phyloP scores from a whole-genome alignment of 92 coral and sea anemone species.

The Parazoanthus atlanticus region DNA sequence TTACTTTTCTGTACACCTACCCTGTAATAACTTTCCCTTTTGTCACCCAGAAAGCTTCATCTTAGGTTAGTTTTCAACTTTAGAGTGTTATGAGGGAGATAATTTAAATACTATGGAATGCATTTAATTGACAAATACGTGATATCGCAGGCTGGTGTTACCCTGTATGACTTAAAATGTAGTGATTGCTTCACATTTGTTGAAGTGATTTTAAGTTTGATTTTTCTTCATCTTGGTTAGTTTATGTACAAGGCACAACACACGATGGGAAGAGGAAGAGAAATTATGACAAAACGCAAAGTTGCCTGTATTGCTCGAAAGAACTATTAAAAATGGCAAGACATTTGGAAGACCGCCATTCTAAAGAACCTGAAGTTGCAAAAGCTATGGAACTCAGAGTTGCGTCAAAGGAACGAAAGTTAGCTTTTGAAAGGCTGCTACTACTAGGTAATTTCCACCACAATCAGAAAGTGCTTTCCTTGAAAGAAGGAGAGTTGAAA shows the following conservation, averaged over 20 bases:
- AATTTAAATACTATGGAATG: too few relatives aligned
- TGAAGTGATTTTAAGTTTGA: too few relatives aligned
- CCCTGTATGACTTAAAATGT: too few relatives aligned
- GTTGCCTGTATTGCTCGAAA: constrained; percentile 20
- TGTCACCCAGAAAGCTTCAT: too few relatives aligned
- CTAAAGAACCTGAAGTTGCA: constrained; percentile 46
- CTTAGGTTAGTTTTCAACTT: too few relatives aligned
- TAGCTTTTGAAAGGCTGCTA: constrained; percentile 42
- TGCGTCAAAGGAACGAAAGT: background rate
- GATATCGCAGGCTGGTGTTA: too few relatives aligned
- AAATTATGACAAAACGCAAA: constrained; percentile 11
- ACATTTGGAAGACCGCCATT: constrained; percentile 53
- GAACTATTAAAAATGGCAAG: constrained; percentile 24
- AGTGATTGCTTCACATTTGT: too few relatives aligned
- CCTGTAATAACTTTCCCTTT: too few relatives aligned
- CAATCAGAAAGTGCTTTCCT: constrained; percentile 48
- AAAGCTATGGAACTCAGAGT: constrained; percentile 10
- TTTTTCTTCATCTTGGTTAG: background rate
- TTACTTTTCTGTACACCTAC: too few relatives aligned
- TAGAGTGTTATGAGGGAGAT: too few relatives aligned
- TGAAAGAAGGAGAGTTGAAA: constrained; percentile 45
- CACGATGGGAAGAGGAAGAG: background rate
- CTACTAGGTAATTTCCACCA: constrained; percentile 54
- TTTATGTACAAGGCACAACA: constrained; percentile 13
- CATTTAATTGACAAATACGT: too few relatives aligned